A percentile compares a stretch with the other conserved stretches of the same genome.
Evolutionary conservation across 2,797 vertebrate species (phyloP).

Genomic region (Lutjanus argentimaculatus): DNA sequence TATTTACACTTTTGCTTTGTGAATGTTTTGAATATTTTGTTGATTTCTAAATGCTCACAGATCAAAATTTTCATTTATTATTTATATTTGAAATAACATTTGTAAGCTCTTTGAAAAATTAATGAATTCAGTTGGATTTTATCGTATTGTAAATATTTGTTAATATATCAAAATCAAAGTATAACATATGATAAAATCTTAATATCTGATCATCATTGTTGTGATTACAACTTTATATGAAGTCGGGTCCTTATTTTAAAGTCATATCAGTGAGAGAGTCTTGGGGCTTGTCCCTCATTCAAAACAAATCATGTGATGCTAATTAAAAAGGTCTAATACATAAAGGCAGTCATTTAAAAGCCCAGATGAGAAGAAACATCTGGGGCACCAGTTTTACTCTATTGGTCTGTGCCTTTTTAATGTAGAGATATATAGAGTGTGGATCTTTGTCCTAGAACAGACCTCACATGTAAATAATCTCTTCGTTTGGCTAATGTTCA

Average conservation of each 20-base stretch:
- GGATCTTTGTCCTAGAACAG: constrained; percentile 4
- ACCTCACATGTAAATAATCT: constrained; percentile 42
- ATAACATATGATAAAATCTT: not conserved
- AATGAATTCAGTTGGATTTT: not conserved
- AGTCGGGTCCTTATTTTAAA: constrained; percentile 12
- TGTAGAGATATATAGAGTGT: constrained; percentile 2
- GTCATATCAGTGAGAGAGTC: constrained; percentile 26
- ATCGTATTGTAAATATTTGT: not conserved
- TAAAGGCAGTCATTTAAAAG: constrained; percentile 37
- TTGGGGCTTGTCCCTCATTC: constrained; percentile 39
- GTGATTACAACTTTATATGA: constrained; percentile 20
- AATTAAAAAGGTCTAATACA: constrained; percentile 52
- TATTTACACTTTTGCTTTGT: constrained; percentile 10
- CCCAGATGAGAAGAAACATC: constrained; percentile 8
- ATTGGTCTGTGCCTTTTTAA: constrained; percentile 14
- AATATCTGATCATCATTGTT: constrained; percentile 15
- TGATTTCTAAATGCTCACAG: not conserved
- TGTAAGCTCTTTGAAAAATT: not conserved
- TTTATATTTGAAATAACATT: not conserved
- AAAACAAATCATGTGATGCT: constrained; percentile 39
- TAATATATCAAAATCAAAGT: not conserved
- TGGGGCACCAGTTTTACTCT: not conserved
- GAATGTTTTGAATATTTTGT: not conserved
- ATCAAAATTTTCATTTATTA: not conserved
- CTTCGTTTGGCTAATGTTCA: constrained; percentile 25